Evolutionary conservation across 1,140 invertebrate species (phyloP).

Genomic region (Neotoxoptera formosana): DNA sequence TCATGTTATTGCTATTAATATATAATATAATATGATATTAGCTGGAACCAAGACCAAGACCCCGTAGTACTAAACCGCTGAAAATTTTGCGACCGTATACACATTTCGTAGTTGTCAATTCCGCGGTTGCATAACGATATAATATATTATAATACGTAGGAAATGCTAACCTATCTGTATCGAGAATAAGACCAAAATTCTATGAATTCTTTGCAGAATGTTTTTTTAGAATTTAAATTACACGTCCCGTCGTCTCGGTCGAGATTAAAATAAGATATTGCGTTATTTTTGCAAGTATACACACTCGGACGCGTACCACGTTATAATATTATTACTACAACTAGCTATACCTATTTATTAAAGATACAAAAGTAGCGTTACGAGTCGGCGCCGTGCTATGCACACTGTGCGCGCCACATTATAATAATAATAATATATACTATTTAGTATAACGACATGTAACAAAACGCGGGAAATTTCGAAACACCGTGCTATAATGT

Average conservation of each 20-base stretch:
- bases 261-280: neutral
- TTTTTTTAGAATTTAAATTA: neutral
- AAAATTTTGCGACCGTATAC: neutral
- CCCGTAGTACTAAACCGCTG: neutral
- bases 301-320: neutral
- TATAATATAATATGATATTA: too few species aligned
- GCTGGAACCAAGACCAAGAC: neutral
- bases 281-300: neutral
- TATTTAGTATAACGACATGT: neutral
- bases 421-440: neutral
- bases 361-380: neutral
- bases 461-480: neutral
- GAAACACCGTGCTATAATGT: constrained; percentile 12
- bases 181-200: neutral
- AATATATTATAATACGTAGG: neutral
- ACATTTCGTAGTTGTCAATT: neutral
- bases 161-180: neutral
- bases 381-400: neutral
- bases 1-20: neutral
- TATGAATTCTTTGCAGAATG: neutral
- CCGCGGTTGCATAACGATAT: neutral
- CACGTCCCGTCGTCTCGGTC: neutral
- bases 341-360: neutral
- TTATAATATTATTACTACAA: neutral
- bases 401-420: neutral